Evolutionary conservation across 2,797 vertebrate species (phyloP).

Genomic region (Poeciliopsis presidionis): DNA sequence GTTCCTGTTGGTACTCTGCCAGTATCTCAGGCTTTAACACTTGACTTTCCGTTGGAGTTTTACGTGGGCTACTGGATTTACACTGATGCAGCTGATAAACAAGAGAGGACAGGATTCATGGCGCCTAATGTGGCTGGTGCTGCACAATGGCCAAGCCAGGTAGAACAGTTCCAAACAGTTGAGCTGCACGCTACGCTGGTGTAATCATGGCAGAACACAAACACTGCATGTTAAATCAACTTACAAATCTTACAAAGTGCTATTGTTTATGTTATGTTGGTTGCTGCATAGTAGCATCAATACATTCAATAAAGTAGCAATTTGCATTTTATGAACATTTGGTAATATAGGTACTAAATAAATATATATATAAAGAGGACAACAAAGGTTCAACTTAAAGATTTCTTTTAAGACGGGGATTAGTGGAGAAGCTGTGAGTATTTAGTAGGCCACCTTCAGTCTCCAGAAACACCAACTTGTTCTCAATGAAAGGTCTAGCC

Average conservation of each 20-base stretch:
- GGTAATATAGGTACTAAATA: not conserved
- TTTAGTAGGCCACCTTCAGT: not conserved
- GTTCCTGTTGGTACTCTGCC: slow-evolving; percentile 57
- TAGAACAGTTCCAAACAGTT: slow-evolving; percentile 13
- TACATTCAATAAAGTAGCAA: not conserved
- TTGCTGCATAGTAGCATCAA: not conserved
- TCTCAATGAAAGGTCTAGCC: not conserved
- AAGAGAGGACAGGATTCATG: slow-evolving; percentile 38
- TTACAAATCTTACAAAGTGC: not conserved
- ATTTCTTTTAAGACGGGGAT: not conserved
- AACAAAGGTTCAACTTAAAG: not conserved
- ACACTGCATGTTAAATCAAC: not conserved
- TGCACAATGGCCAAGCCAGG: slow-evolving; percentile 18
- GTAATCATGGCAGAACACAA: not conserved
- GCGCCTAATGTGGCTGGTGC: slow-evolving; percentile 29
- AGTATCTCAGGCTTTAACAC: slow-evolving; percentile 28
- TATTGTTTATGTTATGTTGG: not conserved
- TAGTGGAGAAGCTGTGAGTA: not conserved
- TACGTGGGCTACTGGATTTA: slow-evolving; percentile 33
- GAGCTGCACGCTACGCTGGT: not conserved
- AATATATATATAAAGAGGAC: not conserved
- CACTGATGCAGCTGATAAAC: slow-evolving; percentile 61
- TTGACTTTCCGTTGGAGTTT: slow-evolving; percentile 46
- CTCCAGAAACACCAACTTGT: not conserved
- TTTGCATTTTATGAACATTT: not conserved